Conservation (phyloP, 2,113 vertebrate genomes). For the Ceuthmochares aereus region DNA sequence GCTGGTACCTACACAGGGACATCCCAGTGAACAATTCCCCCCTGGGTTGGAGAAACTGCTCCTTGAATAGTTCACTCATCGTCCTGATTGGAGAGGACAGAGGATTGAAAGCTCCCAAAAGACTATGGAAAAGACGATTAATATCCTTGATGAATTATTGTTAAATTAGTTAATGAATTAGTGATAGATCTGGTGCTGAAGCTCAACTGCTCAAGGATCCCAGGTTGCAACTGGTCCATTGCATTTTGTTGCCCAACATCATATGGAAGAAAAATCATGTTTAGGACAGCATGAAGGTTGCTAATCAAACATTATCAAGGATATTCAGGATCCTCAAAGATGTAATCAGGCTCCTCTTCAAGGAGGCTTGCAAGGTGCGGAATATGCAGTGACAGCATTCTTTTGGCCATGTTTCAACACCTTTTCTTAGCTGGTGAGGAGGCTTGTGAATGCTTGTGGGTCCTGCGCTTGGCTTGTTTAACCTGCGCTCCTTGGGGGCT, state of each 20-base stretch:
- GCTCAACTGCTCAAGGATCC: neutral
- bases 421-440: neutral
- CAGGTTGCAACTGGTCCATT: neutral
- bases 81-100: neutral
- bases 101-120: neutral
- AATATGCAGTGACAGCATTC: fast-evolving
- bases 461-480: neutral
- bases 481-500: neutral
- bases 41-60: neutral
- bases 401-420: neutral
- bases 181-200: neutral
- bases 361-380: neutral
- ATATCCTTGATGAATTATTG: neutral
- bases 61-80: neutral
- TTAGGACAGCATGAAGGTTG: neutral
- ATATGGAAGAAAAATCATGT: neutral
- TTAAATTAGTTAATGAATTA: neutral
- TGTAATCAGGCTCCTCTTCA: neutral
- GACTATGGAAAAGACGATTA: constrained; percentile 16
- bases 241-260: neutral
- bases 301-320: neutral
- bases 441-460: neutral
- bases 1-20: neutral
- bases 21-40: neutral
- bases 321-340: neutral